Percentiles rank a stretch among this genome's conserved stretches.
Conservation (phyloP, 2,888 invertebrate genomes). For the Leucoptera coffeella region DNA sequence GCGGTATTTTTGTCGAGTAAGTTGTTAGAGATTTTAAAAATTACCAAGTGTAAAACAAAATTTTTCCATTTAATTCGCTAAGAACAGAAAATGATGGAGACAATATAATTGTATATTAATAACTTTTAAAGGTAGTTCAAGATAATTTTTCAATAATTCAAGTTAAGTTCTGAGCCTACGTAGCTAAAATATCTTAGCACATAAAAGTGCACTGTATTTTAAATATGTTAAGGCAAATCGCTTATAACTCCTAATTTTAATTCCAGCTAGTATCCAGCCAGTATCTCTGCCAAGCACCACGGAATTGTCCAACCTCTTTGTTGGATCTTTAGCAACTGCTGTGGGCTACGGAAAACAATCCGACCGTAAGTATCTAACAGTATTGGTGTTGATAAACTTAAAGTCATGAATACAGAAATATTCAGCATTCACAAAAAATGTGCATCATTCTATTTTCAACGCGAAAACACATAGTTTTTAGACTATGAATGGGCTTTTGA, state of each 20-base stretch:
- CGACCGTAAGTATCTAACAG: conserved; percentile 17
- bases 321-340: conserved; percentile 15
- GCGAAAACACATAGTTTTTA: too few relatives aligned
- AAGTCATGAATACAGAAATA: too few relatives aligned
- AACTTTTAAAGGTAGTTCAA: neutral
- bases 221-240: too few relatives aligned
- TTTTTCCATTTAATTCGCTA: too few relatives aligned
- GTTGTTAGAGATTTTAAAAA: conserved; percentile 4
- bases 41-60: neutral
- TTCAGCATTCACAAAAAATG: too few relatives aligned
- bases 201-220: too few relatives aligned
- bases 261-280: conserved; percentile 16
- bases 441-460: too few relatives aligned
- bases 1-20: conserved; percentile 12
- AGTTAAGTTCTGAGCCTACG: neutral
- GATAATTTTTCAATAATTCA: neutral
- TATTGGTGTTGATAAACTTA: too few relatives aligned
- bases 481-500: too few relatives aligned
- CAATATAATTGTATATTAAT: neutral
- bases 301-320: conserved; percentile 13
- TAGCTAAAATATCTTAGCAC: too few relatives aligned
- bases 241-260: neutral
- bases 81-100: too few relatives aligned
- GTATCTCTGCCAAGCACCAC: conserved; percentile 12
- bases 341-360: conserved; percentile 21